These are phyloP conservation scores for Leptobrachium leishanense DNA, from an alignment of 2,113 vertebrate genomes.

Conservation along the genomic window DNA sequence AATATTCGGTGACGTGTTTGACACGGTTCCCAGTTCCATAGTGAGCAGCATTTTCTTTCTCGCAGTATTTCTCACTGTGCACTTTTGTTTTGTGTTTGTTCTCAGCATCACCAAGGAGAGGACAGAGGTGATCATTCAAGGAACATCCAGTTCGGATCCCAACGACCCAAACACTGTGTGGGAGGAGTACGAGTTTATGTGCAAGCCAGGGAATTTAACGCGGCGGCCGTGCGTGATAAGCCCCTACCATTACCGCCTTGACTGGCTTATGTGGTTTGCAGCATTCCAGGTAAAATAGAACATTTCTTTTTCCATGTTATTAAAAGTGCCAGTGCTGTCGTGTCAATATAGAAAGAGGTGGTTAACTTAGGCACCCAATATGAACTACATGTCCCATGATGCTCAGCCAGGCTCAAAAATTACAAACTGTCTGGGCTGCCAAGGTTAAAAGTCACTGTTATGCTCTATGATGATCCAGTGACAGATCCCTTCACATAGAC, in stretches of 20 bases:
- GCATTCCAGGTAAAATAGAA: slow-evolving; percentile 83
- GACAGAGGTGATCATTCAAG: slow-evolving; percentile 91
- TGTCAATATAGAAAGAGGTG: no score
- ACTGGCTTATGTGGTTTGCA: slow-evolving; percentile 99
- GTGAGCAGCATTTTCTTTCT: no score
- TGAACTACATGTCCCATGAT: no score
- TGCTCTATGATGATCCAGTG: no score
- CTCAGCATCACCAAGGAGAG: slow-evolving; percentile 89
- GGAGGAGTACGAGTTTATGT: slow-evolving; percentile 93
- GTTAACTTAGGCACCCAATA: no score
- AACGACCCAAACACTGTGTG: slow-evolving; percentile 74
- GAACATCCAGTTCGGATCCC: slow-evolving; percentile 79
- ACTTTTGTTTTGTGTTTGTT: neutral
- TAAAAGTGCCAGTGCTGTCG: neutral
- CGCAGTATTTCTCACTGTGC: no score
- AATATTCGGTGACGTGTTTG: no score
- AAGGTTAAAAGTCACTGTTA: no score
- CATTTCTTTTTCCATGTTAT: neutral
- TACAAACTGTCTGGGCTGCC: no score
- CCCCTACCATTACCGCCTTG: slow-evolving; percentile 92
- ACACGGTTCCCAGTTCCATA: no score
- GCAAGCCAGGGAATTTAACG: slow-evolving; percentile 82
- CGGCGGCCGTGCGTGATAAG: slow-evolving; percentile 81
- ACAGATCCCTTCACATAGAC: no score
- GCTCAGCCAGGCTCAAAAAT: no score